Evolutionary conservation across 2,888 invertebrate species (phyloP).

Genomic region (Mellilla xanthometata): DNA sequence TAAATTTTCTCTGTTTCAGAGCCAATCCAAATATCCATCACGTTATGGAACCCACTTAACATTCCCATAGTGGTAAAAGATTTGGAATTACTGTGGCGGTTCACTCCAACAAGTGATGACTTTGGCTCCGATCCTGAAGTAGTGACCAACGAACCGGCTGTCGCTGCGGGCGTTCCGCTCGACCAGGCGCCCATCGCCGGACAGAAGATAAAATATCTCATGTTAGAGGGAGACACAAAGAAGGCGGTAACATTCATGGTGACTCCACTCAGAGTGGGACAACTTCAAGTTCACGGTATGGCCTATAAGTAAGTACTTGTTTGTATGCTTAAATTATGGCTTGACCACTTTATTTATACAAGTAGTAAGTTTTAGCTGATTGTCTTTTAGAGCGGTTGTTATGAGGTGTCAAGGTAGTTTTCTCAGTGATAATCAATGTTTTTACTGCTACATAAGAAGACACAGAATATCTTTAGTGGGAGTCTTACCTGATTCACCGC

Average conservation of each 20-base stretch:
- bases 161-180: constrained; percentile 50
- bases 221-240: constrained; percentile 82
- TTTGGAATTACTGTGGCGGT: constrained; percentile 88
- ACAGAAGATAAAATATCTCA: constrained; percentile 78
- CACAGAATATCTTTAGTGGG: too few species aligned
- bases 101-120: constrained; percentile 60
- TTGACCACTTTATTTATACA: too few species aligned
- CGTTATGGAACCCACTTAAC: constrained; percentile 89
- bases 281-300: constrained; percentile 88
- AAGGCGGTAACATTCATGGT: constrained; percentile 87
- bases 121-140: constrained; percentile 34
- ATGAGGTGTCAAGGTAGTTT: too few species aligned
- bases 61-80: constrained; percentile 87
- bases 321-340: too few species aligned
- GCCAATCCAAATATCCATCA: constrained; percentile 90
- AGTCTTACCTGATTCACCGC: too few species aligned
- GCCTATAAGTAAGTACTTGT: constrained; percentile 80
- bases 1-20: constrained; percentile 77
- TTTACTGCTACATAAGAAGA: too few species aligned
- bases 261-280: constrained; percentile 88
- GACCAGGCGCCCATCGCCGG: constrained; percentile 78
- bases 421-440: too few species aligned
- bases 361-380: too few species aligned
- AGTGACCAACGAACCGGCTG: constrained; percentile 59
- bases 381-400: too few species aligned